phyloP scores from a whole-genome alignment of 2,888 invertebrate species.

The Salticus scenicus region DNA sequence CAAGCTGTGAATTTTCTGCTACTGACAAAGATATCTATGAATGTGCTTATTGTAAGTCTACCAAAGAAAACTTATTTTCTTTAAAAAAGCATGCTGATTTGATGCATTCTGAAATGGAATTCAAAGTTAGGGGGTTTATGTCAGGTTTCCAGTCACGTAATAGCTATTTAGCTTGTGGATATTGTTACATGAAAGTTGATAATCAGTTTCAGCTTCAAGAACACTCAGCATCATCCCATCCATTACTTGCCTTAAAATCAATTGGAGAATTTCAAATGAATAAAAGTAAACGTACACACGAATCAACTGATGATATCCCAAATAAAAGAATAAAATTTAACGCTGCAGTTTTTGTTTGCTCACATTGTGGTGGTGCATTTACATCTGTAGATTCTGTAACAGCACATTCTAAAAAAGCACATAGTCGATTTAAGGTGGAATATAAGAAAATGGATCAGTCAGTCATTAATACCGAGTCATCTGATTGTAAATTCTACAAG shows the following conservation, averaged over 20 bases:
- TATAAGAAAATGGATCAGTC: neutral
- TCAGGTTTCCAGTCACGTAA: neutral
- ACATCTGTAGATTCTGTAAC: constrained; percentile 16
- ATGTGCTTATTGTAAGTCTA: constrained; percentile 57
- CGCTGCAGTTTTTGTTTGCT: constrained; percentile 20
- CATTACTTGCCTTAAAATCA: constrained; percentile 18
- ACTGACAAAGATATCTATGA: constrained; percentile 38
- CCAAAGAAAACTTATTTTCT: constrained; percentile 28
- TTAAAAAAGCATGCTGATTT: constrained; percentile 45
- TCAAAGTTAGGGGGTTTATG: constrained; percentile 40
- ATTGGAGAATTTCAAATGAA: constrained; percentile 13
- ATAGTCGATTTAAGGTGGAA: constrained; percentile 13
- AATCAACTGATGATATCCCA: constrained; percentile 1
- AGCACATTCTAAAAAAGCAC: constrained; percentile 14
- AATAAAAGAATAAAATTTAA: constrained; percentile 33
- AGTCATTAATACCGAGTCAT: neutral
- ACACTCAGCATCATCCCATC: constrained; percentile 27
- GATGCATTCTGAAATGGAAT: constrained; percentile 45
- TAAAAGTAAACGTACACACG: neutral
- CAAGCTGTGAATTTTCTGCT: neutral
- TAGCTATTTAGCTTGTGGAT: constrained; percentile 29
- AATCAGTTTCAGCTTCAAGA: constrained; percentile 12
- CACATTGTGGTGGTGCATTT: constrained; percentile 46
- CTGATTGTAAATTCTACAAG: constrained; percentile 25
- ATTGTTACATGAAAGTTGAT: constrained; percentile 38